Evolutionary conservation across 2,888 invertebrate genomes (phyloP), one percentile per base, ranked within the genome.

Genomic region (Agonopterix subpropinquella): DNA sequence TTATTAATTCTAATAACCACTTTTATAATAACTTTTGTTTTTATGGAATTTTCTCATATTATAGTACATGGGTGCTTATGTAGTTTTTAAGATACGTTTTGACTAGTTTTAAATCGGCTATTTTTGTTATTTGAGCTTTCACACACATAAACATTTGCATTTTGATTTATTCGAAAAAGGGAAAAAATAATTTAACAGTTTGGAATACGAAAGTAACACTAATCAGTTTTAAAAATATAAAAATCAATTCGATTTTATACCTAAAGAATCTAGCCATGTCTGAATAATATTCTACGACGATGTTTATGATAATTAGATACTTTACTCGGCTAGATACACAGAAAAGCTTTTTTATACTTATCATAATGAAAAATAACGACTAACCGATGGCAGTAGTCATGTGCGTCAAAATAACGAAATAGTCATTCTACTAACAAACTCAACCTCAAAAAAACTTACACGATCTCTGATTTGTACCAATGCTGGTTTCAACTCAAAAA

Each of bases 11-110:
- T 65, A 69, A 60, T 64, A 68, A 61, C 66, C 57, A 58, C 62
- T 56, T 56, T 50, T 55, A 65, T 60, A 70, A 70, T 67, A 70
- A 66, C 61, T 13, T 4, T 43, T 49, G 36, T 47, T 62, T 58
- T 53, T 61, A 64, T 61, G 59, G 59, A 52, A 56, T 50, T 53
- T 50, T 61, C 53, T 50, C 51, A 53, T 51, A 47, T 47, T 65
- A 65, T 63, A 56, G 63, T 64, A 66, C 61, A 68, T 61, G 62
- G 62, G 59, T 67, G 55, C 54, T 57, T 62, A 65, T 62, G 57
- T 57, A 62, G 59, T 59, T 36, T 37, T 42, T 45, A 36, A 13
- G 18, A 45, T 47, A 43, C 42, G 45, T 37, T 13, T 36, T 58
- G 60, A 58, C 58, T 60, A 60, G 58, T 55, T 47, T 36, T 53